Evolutionary conservation across 2,113 vertebrate genomes (phyloP).

Genomic region (Pachyramphus minor): DNA sequence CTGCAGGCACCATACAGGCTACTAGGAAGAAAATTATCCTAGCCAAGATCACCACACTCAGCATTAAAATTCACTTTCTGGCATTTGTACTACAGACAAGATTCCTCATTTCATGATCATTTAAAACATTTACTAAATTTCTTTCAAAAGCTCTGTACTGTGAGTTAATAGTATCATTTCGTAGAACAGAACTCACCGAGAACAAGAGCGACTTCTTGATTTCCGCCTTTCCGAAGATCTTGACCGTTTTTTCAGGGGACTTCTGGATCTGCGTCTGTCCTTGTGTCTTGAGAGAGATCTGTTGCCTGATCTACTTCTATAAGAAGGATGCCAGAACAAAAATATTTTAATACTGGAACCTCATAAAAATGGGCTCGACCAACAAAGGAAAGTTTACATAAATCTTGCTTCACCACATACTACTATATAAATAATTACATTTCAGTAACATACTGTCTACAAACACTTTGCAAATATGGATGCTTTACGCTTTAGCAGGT

Average conservation of each 20-base stretch:
- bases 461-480: background rate
- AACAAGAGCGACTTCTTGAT: conserved; percentile 84
- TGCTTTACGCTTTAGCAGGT: background rate
- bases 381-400: rapidly evolving
- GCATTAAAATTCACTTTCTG: background rate
- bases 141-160: background rate
- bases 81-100: background rate
- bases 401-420: background rate
- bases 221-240: conserved; percentile 82
- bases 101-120: background rate
- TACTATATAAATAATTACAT: background rate
- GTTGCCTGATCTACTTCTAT: conserved; percentile 78
- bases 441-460: background rate
- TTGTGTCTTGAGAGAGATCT: conserved; percentile 76
- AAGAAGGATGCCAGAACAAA: conserved; percentile 1
- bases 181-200: conserved; percentile 62
- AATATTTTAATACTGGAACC: background rate
- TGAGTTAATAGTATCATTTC: background rate
- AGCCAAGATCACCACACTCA: background rate
- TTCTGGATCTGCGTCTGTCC: conserved; percentile 79
- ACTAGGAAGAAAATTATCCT: background rate
- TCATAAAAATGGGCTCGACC: background rate
- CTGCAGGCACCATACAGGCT: rapidly evolving
- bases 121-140: background rate
- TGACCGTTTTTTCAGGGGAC: conserved; percentile 82